Percentiles rank a stretch among this genome's conserved stretches.
Conservation (phyloP, 2,888 invertebrate species). For the Gibbula magus region DNA sequence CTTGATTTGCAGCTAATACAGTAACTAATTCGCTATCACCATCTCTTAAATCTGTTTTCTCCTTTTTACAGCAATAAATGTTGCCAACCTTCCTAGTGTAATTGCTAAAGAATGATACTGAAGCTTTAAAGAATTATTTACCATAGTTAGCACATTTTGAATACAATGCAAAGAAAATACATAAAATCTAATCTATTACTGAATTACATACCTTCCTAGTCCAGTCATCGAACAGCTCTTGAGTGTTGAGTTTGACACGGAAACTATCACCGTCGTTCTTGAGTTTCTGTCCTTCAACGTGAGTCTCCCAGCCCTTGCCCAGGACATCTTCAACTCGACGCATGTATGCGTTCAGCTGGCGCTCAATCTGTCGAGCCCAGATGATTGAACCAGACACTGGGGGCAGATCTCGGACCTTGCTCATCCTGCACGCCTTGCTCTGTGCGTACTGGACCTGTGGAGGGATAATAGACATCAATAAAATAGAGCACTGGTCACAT, state of each 20-base stretch:
- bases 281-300: conserved; percentile 95
- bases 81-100: too few species aligned
- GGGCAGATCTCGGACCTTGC: conserved; percentile 93
- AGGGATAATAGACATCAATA: conserved; percentile 1
- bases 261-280: conserved; percentile 99
- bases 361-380: conserved; percentile 98
- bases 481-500: too few species aligned
- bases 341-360: conserved; percentile 95
- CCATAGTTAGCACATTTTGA: neutral
- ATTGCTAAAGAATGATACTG: neutral
- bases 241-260: conserved; percentile 94
- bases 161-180: neutral
- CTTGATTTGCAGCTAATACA: too few species aligned
- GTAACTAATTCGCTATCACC: too few species aligned
- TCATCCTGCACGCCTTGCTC: conserved; percentile 94
- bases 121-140: too few species aligned
- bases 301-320: conserved; percentile 99
- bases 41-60: too few species aligned
- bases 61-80: too few species aligned
- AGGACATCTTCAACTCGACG: conserved; percentile 98
- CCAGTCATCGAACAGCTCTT: conserved; percentile 99
- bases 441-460: conserved; percentile 92
- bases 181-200: neutral
- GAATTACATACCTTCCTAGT: conserved; percentile 77
- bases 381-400: conserved; percentile 98